Evolutionary conservation across 2,888 invertebrate species (phyloP).

Genomic region (Tipula helvola): DNA sequence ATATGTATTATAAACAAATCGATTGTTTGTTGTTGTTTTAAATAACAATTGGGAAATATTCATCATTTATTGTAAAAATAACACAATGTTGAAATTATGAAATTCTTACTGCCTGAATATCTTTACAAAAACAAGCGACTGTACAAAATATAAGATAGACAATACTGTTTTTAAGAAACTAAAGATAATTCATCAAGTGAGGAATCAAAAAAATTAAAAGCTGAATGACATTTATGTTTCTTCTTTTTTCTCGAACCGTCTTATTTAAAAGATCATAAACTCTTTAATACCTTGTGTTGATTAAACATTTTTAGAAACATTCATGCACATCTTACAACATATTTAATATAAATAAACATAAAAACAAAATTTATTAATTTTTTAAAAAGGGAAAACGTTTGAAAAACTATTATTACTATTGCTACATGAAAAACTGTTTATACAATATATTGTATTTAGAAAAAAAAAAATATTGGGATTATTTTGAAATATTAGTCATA

Average conservation of each 20-base stretch:
- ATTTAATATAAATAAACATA: neutral
- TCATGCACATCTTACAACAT: neutral
- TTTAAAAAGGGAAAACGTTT: neutral
- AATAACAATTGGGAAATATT: neutral
- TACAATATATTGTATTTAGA: neutral
- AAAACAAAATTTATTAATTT: neutral
- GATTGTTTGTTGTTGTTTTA: neutral
- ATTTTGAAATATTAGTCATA: neutral
- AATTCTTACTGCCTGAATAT: neutral
- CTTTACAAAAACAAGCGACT: neutral
- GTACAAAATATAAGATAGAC: neutral
- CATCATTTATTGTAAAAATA: neutral
- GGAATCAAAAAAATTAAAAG: neutral
- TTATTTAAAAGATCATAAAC: neutral
- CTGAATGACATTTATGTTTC: neutral
- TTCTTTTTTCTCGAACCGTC: neutral
- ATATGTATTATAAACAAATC: neutral
- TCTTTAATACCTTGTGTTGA: neutral
- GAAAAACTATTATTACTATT: neutral
- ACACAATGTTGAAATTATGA: neutral
- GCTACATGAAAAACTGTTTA: neutral
- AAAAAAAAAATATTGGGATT: neutral
- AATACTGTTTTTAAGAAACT: neutral
- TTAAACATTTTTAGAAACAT: neutral
- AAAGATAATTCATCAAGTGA: neutral